Percentiles rank a stretch among this genome's conserved stretches.
These are phyloP conservation scores for Yponomeuta cagnagella DNA, from an alignment of 2,888 invertebrate species.

Conservation along the genomic window DNA sequence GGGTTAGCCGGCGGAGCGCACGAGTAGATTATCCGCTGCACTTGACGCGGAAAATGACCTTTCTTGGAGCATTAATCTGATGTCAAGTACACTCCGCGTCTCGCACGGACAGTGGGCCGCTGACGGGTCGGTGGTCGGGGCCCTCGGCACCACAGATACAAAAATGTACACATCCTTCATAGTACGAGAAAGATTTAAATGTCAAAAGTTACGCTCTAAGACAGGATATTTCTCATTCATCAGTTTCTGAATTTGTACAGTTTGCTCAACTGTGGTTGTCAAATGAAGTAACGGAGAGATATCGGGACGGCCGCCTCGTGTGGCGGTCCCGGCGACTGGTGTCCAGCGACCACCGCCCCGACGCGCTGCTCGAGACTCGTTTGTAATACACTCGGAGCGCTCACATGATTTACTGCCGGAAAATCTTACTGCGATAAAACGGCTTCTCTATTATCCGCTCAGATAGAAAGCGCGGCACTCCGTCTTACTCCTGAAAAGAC, in stretches of 20 bases:
- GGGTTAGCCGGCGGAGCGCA: background rate
- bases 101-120: no score
- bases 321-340: background rate
- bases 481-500: background rate
- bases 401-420: background rate
- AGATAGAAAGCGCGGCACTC: constrained; percentile 1
- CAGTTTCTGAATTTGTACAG: background rate
- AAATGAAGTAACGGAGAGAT: background rate
- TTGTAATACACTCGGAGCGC: background rate
- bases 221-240: background rate
- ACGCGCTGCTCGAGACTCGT: background rate
- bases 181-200: background rate
- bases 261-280: background rate
- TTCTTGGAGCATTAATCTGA: constrained; percentile 11
- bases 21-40: constrained; percentile 7
- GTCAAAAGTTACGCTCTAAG: background rate
- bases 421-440: constrained; percentile 1
- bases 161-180: background rate
- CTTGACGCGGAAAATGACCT: constrained; percentile 11
- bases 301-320: background rate
- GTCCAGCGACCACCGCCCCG: background rate
- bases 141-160: background rate
- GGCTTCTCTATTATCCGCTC: background rate
- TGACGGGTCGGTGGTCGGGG: no score
- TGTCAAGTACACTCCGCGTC: constrained; percentile 10